Conservation (phyloP, 2,888 invertebrate species). For the Ditula angustiorana region DNA sequence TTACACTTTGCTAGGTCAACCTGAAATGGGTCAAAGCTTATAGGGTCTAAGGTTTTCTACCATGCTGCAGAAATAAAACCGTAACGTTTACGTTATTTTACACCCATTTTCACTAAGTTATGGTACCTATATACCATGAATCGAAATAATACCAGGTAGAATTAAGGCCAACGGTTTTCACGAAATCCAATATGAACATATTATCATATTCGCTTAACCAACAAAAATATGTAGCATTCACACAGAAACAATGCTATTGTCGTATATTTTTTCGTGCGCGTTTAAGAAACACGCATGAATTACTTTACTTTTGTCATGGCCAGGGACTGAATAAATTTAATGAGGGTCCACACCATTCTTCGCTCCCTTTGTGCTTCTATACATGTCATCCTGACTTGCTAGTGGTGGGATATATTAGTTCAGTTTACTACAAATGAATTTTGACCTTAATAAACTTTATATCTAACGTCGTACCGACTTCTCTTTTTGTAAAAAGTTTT, state of each 20-base stretch:
- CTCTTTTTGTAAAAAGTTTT: background rate
- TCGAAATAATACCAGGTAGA: too few species aligned
- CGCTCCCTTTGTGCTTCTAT: slow-evolving; percentile 71
- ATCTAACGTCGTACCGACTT: background rate
- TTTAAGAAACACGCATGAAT: slow-evolving; percentile 81
- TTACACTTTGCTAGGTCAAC: too few species aligned
- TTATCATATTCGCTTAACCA: slow-evolving; percentile 11
- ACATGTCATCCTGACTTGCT: slow-evolving; percentile 68
- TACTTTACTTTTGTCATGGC: slow-evolving; percentile 66
- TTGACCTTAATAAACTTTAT: background rate
- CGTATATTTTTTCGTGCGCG: slow-evolving; percentile 65
- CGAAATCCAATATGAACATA: background rate
- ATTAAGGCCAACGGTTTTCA: background rate
- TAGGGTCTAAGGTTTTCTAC: too few species aligned
- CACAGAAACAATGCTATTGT: slow-evolving; percentile 41
- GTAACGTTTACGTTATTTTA: too few species aligned
- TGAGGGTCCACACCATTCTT: slow-evolving; percentile 73
- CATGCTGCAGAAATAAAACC: too few species aligned
- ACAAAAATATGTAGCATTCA: slow-evolving; percentile 4
- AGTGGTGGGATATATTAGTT: slow-evolving; percentile 26
- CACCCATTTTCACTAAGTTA: too few species aligned
- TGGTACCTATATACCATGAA: too few species aligned
- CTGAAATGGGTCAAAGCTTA: too few species aligned
- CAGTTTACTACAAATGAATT: slow-evolving; percentile 15
- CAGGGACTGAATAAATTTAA: slow-evolving; percentile 79